Evolutionary conservation across 2,888 invertebrate species (phyloP), one percentile per base, ranked within the genome.

Genomic region (Cyclophora punctaria): DNA sequence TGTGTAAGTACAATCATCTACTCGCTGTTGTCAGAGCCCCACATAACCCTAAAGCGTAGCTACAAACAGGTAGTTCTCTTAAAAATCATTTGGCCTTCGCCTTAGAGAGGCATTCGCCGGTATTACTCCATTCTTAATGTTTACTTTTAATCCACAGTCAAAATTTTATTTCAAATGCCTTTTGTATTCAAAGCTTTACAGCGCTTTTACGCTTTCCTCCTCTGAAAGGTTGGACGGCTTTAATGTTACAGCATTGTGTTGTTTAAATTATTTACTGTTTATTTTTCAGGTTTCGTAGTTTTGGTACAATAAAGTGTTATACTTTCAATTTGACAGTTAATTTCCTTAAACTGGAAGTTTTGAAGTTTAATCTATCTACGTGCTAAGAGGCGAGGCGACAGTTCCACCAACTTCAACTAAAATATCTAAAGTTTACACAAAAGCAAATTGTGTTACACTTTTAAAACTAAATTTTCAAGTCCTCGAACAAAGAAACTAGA

Each of bases 141-240:
- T 88, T 87, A 86, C 85, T 83, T 87, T 88, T 86, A 83, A 87
- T 87, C 80, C 77, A 67, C 72, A 75, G 71, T 71, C 79, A 75
- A 83, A 83, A 84, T 84, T 86, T 85, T 82, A 85, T 83, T 77
- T 75, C 66, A 69, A 67, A 57, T 66, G 66, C 51, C 63, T 65
- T 67, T 63, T 63, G 62, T 62, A 57, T 66, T 64, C 59, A 53
- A 61, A 71, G 66, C 69, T 63, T 57, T 57, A 55, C 48, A 57
- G 57, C 59, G 58, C 66, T 66, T 58, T 64, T 56, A 51, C 63
- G 62, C 60, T 66, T 60, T 63, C 58, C 52, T 5, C 37, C 5
- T 37, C 37, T 5, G 4, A 37, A 37, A 37, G 37, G 37, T 37
- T 37, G 5, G 37, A 37, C 37, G 4, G 37, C 4, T 5, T 37